Evolutionary conservation across 1,140 invertebrate species (phyloP), one percentile per base, ranked within the genome.

Genomic region (Leucophenga varia): DNA sequence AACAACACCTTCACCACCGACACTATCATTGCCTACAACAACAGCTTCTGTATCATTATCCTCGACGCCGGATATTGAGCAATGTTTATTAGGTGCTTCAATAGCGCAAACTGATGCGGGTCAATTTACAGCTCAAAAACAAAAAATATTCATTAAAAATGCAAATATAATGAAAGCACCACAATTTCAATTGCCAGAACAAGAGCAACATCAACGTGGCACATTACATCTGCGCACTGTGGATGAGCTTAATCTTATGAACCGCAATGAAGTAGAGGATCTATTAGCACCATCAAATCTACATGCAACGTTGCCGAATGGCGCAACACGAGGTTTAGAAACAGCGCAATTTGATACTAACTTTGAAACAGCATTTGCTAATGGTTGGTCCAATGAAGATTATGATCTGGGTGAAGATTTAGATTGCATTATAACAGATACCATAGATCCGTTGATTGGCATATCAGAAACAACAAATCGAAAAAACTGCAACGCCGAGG

Each of bases 251-350:
- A 75, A 75, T 49, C 49, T 75, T 28, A 72, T 75, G 72, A 74
- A 72, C 28, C 57, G 64, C 40, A 74, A 55, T 37, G 71, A 74
- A 36, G 71, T 74, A 31, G 63, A 74, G 44, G 65, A 67, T 37
- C 37, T 74, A 8, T 67, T 74, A 28, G 71, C 68, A 21, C 71
- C 69, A n/a, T n/a, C n/a, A 2, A 72, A 93, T 89, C 59, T 98
- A 89, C 16, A 96, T 90, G 32, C 94, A 38, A 75, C 79, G 95
- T 95, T 17, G 76, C 84, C 70, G n/a, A n/a, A n/a, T n/a, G n/a
- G n/a, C n/a, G n/a, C n/a, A n/a, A n/a, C n/a, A n/a, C n/a, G n/a
- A n/a, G n/a, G n/a, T n/a, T n/a, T n/a, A n/a, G n/a, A n/a, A n/a
- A n/a, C n/a, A n/a, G n/a, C n/a, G n/a, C n/a, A n/a, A n/a, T n/a